These are phyloP conservation scores for Nothoprocta perdicaria DNA, from an alignment of 2,113 vertebrate genomes.

Conservation along the genomic window DNA sequence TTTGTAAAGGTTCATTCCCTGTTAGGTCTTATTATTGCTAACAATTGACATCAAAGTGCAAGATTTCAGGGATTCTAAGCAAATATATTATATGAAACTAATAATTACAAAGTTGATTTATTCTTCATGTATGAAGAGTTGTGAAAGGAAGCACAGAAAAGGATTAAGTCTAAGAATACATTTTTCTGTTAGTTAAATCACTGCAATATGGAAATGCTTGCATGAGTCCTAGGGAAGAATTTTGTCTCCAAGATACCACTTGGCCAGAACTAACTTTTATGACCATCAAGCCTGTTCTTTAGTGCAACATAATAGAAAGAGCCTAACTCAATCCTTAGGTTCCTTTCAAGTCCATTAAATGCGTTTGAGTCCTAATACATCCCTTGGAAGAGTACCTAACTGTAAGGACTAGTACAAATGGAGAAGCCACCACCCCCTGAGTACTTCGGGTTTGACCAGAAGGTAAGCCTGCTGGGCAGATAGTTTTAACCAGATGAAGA, in stretches of 20 bases:
- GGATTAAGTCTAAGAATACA: not conserved
- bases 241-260: not conserved
- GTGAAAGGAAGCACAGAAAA: not conserved
- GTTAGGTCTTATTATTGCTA: not conserved
- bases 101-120: not conserved
- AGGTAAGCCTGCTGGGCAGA: not conserved
- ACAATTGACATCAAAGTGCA: not conserved
- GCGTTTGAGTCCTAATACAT: not conserved
- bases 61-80: not conserved
- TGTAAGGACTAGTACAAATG: not conserved
- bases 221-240: not conserved
- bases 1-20: not conserved
- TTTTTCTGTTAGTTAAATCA: not conserved
- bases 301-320: not conserved
- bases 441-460: not conserved
- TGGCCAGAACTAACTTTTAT: constrained; percentile 16
- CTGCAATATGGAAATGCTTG: not conserved
- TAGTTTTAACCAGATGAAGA: not conserved
- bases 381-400: not conserved
- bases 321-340: not conserved
- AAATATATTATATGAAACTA: not conserved
- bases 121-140: not conserved
- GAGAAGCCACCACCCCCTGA: not conserved
- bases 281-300: not conserved
- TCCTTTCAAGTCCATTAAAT: not conserved